Percentiles rank a stretch among this genome's conserved stretches.
These are phyloP conservation scores for Halocynthia roretzi DNA, from an alignment of 23 tunicate species.

Conservation along the genomic window DNA sequence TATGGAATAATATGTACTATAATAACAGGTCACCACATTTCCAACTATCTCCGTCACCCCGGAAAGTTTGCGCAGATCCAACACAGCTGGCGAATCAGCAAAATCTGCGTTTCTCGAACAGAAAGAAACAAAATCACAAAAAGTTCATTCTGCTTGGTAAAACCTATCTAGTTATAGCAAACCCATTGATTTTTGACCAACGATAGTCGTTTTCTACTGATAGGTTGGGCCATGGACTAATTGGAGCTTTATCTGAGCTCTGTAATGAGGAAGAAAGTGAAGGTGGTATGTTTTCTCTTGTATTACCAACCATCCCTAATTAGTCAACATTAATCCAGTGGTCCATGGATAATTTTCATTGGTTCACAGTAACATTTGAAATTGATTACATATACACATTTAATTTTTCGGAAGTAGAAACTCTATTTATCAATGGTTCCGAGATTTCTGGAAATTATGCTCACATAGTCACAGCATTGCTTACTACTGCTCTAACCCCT, in stretches of 20 bases:
- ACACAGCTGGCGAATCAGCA: slow-evolving; percentile 43
- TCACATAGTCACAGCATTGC: too few relatives aligned
- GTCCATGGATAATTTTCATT: too few relatives aligned
- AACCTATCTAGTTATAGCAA: neutral
- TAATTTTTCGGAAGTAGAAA: too few relatives aligned
- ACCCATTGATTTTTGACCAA: neutral
- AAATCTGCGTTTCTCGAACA: slow-evolving; percentile 82
- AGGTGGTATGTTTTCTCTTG: slow-evolving; percentile 19
- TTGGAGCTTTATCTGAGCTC: slow-evolving; percentile 67
- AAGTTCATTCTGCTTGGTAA: slow-evolving; percentile 54
- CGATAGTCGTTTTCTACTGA: neutral
- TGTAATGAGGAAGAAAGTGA: slow-evolving; percentile 28
- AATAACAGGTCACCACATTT: slow-evolving; percentile 19
- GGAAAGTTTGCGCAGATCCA: slow-evolving; percentile 39
- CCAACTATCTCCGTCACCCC: slow-evolving; percentile 34
- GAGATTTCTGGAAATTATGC: neutral
- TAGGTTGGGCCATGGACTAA: slow-evolving; percentile 67
- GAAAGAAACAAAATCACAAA: slow-evolving; percentile 45
- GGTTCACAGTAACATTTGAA: too few relatives aligned
- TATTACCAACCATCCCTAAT: too few relatives aligned
- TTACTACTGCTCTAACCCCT: too few relatives aligned
- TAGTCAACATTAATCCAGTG: too few relatives aligned
- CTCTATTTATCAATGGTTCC: too few relatives aligned
- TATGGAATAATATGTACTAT: neutral
- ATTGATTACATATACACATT: too few relatives aligned